Evolutionary conservation across 2,797 vertebrate genomes (phyloP).

Genomic region (Pelodytes ibericus): DNA sequence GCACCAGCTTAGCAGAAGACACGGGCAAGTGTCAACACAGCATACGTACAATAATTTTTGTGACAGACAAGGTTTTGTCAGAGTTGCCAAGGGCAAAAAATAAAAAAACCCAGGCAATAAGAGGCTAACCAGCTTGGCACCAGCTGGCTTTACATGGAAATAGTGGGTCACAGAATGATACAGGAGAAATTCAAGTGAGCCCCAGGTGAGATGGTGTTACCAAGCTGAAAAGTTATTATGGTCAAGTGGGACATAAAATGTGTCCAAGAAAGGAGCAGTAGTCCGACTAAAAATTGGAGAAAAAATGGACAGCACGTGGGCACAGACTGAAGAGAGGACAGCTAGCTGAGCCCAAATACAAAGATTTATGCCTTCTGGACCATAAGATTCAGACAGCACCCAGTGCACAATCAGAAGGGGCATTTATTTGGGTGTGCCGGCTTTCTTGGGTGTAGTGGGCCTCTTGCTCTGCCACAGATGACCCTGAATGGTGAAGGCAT

Average conservation of each 20-base stretch:
- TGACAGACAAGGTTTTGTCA: not conserved
- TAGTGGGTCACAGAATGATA: not conserved
- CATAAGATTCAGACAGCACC: not conserved
- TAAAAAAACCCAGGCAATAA: not conserved
- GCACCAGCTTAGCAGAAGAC: not conserved
- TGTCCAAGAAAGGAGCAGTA: not conserved
- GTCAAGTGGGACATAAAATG: not conserved
- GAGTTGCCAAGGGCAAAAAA: no score
- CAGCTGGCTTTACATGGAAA: not conserved
- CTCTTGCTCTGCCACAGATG: constrained; percentile 89
- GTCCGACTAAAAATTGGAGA: not conserved
- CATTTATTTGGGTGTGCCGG: constrained; percentile 84
- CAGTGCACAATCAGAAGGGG: not conserved
- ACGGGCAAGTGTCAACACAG: not conserved
- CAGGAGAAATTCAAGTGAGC: not conserved
- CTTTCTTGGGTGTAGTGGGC: constrained; percentile 89
- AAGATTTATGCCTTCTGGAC: not conserved
- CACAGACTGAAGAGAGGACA: constrained; percentile 1
- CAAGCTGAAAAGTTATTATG: not conserved
- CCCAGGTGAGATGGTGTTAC: not conserved
- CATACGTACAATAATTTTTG: not conserved
- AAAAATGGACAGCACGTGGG: not conserved
- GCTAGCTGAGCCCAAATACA: not conserved
- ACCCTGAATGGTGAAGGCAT: constrained; percentile 90
- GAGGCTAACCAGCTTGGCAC: not conserved